Percentiles rank a stretch among this genome's conserved stretches.
These are phyloP conservation scores for Wiebesia pumilae DNA, from an alignment of 1,140 invertebrate genomes.

Conservation along the genomic window DNA sequence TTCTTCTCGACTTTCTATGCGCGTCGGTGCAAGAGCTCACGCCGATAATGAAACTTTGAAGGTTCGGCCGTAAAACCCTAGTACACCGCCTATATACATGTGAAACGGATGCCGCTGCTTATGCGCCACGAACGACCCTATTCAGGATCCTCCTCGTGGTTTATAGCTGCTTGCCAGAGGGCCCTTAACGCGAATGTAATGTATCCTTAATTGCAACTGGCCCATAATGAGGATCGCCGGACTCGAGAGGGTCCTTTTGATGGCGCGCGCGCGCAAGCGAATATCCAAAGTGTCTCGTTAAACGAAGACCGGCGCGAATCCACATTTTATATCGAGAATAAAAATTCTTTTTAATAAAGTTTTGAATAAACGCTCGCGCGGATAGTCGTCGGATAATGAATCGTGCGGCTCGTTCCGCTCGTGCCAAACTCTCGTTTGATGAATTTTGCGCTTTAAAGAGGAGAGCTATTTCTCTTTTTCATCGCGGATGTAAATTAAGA, in stretches of 20 bases:
- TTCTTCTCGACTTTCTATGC: neutral
- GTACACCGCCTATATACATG: neutral
- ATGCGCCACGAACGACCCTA: neutral
- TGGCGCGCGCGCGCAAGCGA: neutral
- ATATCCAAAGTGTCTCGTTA: conserved; percentile 20
- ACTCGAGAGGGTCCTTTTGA: neutral
- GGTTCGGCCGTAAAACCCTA: conserved; percentile 8
- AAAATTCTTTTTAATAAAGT: conserved; percentile 15
- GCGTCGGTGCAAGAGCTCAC: neutral
- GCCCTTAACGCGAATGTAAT: conserved; percentile 30
- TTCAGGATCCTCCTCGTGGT: neutral
- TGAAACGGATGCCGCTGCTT: neutral
- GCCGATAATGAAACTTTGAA: conserved; percentile 40
- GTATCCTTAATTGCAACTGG: conserved; percentile 36
- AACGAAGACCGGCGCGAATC: neutral
- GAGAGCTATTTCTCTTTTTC: neutral
- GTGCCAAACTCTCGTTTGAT: neutral
- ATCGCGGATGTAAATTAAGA: conserved; percentile 29
- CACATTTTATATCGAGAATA: conserved; percentile 3
- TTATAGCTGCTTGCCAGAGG: conserved; percentile 3
- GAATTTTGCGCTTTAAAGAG: neutral
- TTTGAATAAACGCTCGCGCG: neutral
- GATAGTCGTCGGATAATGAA: neutral
- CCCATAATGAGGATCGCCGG: conserved; percentile 20
- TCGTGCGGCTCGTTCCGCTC: neutral